phyloP scores from a whole-genome alignment of 2,888 invertebrate species.

The Heteropelma amictum region DNA sequence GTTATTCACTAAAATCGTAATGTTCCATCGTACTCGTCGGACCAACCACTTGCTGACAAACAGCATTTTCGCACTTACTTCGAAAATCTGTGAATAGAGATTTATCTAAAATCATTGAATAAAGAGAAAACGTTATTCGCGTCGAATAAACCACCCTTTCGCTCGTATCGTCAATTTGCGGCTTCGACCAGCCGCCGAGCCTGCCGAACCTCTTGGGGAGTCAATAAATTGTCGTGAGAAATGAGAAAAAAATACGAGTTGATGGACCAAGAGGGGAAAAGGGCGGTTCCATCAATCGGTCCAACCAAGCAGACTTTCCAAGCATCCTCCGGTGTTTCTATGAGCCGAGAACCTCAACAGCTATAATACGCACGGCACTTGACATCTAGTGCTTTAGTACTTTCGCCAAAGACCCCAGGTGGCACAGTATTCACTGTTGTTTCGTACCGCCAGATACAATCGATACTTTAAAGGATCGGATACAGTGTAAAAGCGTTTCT shows the following conservation, averaged over 20 bases:
- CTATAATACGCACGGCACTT: slow-evolving; percentile 25
- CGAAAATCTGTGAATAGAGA: not conserved
- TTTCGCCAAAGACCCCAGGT: slow-evolving; percentile 52
- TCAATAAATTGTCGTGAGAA: slow-evolving; percentile 13
- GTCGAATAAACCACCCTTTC: too few relatives aligned
- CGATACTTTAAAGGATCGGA: slow-evolving; percentile 51
- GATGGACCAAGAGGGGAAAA: slow-evolving; percentile 8
- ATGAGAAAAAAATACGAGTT: slow-evolving; percentile 21
- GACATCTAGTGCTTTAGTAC: slow-evolving; percentile 46
- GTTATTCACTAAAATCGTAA: slow-evolving; percentile 31
- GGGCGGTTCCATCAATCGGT: slow-evolving; percentile 36
- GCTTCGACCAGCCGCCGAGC: too few relatives aligned
- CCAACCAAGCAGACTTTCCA: slow-evolving; percentile 4
- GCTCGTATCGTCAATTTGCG: too few relatives aligned
- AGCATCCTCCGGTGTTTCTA: not conserved
- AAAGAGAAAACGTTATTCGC: too few relatives aligned
- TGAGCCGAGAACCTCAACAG: slow-evolving; percentile 23
- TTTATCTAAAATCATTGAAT: not conserved
- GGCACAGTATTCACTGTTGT: slow-evolving; percentile 35
- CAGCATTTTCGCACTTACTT: slow-evolving; percentile 12
- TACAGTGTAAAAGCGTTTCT: slow-evolving; percentile 7
- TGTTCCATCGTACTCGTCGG: slow-evolving; percentile 24
- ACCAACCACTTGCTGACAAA: slow-evolving; percentile 23
- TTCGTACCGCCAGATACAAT: slow-evolving; percentile 37
- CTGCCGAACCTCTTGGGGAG: not conserved